Conservation (phyloP, 2,113 vertebrate genomes). For the Boulengerochromis microlepis region DNA sequence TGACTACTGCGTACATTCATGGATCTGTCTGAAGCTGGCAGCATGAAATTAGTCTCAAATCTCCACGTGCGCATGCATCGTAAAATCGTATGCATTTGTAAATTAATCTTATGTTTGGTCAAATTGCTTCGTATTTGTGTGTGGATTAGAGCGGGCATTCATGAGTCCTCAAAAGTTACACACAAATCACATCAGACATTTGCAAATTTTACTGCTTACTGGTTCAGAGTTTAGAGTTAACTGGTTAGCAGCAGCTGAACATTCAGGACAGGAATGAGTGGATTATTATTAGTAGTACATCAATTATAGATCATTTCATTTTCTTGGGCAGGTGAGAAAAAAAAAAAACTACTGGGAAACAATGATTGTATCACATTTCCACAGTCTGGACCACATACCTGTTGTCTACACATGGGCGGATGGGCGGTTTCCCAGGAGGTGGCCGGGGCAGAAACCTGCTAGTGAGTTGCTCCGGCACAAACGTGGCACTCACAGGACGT, state of each 20-base stretch:
- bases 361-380: neutral
- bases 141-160: neutral
- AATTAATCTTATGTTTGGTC: neutral
- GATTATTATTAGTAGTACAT: neutral
- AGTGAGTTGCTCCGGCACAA: constrained; percentile 78
- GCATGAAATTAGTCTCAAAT: neutral
- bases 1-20: neutral
- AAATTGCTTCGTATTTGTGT: neutral
- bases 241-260: neutral
- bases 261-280: neutral
- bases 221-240: neutral
- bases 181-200: neutral
- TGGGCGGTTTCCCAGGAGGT: constrained; percentile 87
- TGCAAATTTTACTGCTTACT: neutral
- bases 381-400: constrained; percentile 73
- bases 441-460: constrained; percentile 87
- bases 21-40: neutral
- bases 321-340: neutral
- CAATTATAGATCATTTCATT: neutral
- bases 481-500: constrained; percentile 81
- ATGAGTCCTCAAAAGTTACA: neutral
- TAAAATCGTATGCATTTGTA: neutral
- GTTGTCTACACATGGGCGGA: constrained; percentile 81
- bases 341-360: neutral
- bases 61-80: neutral